Evolutionary conservation across 2,888 invertebrate species (phyloP).

Genomic region (Melinopterus prodromus): DNA sequence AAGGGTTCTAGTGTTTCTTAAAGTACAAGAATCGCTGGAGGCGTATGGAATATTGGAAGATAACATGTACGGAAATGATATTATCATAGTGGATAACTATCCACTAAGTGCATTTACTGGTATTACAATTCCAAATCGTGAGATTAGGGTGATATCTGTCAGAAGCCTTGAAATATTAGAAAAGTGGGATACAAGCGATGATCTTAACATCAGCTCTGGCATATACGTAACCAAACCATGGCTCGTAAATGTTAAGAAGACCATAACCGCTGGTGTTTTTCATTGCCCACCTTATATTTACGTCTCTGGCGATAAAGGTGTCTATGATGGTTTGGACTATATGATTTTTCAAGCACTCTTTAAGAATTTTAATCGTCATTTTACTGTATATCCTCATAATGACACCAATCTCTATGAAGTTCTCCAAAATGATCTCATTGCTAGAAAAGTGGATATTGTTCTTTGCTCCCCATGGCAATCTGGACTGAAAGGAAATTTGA

Average conservation of each 20-base stretch:
- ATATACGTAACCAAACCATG: slow-evolving; percentile 14
- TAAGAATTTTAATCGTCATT: background rate
- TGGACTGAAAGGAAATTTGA: background rate
- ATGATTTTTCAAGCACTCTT: slow-evolving; percentile 21
- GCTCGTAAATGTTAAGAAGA: background rate
- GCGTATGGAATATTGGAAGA: background rate
- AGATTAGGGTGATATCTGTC: slow-evolving; percentile 25
- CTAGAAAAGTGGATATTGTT: slow-evolving; percentile 16
- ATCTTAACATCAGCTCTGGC: background rate
- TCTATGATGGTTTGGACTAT: slow-evolving; percentile 29
- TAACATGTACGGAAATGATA: slow-evolving; percentile 26
- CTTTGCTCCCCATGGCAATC: slow-evolving; percentile 28
- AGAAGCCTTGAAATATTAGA: slow-evolving; percentile 19
- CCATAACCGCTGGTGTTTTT: slow-evolving; percentile 27
- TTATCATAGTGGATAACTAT: slow-evolving; percentile 24
- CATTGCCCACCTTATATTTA: slow-evolving; percentile 32
- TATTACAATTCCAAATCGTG: background rate
- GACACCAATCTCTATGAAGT: background rate
- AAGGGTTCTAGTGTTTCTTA: background rate
- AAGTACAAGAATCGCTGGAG: background rate
- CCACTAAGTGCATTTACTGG: background rate
- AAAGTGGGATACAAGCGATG: background rate
- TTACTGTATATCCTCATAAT: background rate
- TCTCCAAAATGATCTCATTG: slow-evolving; percentile 10
- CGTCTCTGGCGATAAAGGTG: background rate